phyloP scores from a whole-genome alignment of 2,113 vertebrate species.

The Thymallus thymallus region DNA sequence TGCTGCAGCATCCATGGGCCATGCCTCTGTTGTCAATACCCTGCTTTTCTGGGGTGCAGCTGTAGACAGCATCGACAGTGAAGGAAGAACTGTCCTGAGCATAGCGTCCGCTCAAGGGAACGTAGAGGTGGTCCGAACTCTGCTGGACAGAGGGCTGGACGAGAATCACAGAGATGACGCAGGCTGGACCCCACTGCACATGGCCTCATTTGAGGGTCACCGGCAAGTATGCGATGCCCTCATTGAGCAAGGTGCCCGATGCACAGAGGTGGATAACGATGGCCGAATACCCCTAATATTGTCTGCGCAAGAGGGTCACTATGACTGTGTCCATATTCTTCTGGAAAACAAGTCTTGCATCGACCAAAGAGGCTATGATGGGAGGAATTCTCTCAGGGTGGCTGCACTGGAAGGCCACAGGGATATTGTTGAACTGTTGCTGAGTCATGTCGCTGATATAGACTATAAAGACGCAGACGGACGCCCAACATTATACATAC shows the following conservation, averaged over 20 bases:
- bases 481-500: slow-evolving; percentile 92
- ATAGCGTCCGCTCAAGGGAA: slow-evolving; percentile 96
- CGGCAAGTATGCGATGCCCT: slow-evolving; percentile 93
- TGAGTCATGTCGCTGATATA: slow-evolving; percentile 88
- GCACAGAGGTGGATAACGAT: slow-evolving; percentile 93
- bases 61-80: slow-evolving; percentile 94
- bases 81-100: slow-evolving; percentile 95
- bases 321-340: slow-evolving; percentile 92
- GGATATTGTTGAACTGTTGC: slow-evolving; percentile 90
- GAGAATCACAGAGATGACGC: slow-evolving; percentile 96
- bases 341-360: slow-evolving; percentile 90
- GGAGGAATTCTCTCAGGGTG: slow-evolving; percentile 90
- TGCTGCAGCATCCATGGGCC: slow-evolving; percentile 96
- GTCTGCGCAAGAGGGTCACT: slow-evolving; percentile 94
- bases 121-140: slow-evolving; percentile 94
- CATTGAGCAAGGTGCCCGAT: slow-evolving; percentile 95
- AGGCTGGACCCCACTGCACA: slow-evolving; percentile 97
- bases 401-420: slow-evolving; percentile 92
- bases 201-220: slow-evolving; percentile 97
- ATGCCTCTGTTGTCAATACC: slow-evolving; percentile 92
- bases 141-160: slow-evolving; percentile 96
- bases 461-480: slow-evolving; percentile 95
- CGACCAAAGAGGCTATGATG: slow-evolving; percentile 94
- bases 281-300: slow-evolving; percentile 91
- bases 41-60: slow-evolving; percentile 97